These are phyloP conservation scores for Patagioenas fasciata DNA, from an alignment of 2,113 vertebrate genomes.

Conservation along the genomic window DNA sequence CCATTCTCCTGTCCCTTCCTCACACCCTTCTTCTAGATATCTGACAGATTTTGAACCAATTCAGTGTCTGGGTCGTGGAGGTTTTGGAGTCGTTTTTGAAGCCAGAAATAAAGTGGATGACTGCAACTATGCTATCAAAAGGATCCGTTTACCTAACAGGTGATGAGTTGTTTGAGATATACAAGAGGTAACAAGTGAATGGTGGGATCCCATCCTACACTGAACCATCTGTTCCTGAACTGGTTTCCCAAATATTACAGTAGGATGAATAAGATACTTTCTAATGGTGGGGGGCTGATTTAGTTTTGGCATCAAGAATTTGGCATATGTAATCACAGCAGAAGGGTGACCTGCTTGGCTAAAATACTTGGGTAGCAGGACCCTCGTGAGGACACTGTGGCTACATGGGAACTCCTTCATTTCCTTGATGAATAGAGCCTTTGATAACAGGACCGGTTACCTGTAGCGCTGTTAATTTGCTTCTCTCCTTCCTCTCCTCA, in stretches of 20 bases:
- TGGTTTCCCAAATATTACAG: background rate
- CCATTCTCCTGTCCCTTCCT: background rate
- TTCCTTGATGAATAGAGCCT: constrained; percentile 6
- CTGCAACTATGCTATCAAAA: constrained; percentile 98
- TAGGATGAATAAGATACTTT: background rate
- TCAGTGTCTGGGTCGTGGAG: constrained; percentile 94
- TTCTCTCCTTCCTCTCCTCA: constrained; percentile 58
- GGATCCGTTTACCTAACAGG: constrained; percentile 97
- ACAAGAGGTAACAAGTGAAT: background rate
- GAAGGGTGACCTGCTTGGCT: constrained; percentile 56
- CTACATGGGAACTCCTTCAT: background rate
- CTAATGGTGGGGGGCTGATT: background rate
- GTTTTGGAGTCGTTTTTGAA: constrained; percentile 98
- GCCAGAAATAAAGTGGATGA: constrained; percentile 98
- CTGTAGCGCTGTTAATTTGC: constrained; percentile 56
- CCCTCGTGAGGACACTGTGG: background rate
- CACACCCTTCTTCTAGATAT: constrained; percentile 76
- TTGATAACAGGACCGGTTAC: constrained; percentile 1
- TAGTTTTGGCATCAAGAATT: background rate
- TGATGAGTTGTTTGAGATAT: constrained; percentile 45
- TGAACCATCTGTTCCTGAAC: constrained; percentile 18
- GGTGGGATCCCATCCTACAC: background rate
- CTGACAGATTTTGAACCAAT: constrained; percentile 97
- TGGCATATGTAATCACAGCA: background rate
- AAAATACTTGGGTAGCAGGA: background rate